Percentiles rank a stretch among this genome's conserved stretches.
Conservation (phyloP, 2,113 vertebrate species). For the Paraplagusia blochii region DNA sequence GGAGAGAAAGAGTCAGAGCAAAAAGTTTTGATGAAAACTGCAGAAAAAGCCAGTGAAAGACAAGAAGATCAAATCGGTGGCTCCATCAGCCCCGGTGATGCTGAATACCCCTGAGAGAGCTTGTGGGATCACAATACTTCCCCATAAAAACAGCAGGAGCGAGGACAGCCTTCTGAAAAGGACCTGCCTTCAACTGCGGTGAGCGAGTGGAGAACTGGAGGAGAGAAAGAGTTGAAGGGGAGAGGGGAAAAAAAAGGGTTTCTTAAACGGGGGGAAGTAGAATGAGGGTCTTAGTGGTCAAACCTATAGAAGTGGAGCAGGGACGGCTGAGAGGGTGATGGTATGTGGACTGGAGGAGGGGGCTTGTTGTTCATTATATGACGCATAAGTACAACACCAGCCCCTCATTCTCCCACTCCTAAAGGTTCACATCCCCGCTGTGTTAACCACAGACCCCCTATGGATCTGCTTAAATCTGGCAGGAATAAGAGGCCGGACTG, state of each 20-base stretch:
- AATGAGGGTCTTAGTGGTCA: conserved; percentile 65
- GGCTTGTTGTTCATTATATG: conserved; percentile 62
- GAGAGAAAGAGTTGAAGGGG: conserved; percentile 26
- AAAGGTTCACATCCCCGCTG: conserved; percentile 62
- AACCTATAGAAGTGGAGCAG: conserved; percentile 59
- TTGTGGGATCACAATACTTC: conserved; percentile 69
- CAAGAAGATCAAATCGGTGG: conserved; percentile 68
- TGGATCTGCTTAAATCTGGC: conserved; percentile 63
- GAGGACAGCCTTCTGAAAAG: conserved; percentile 58
- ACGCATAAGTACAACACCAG: conserved; percentile 61
- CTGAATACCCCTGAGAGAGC: conserved; percentile 57
- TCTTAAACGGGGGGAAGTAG: conserved; percentile 51
- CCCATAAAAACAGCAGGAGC: conserved; percentile 71
- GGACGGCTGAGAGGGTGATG: conserved; percentile 54
- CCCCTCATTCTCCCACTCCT: conserved; percentile 53
- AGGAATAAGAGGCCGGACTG: conserved; percentile 60
- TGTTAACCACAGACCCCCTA: conserved; percentile 66
- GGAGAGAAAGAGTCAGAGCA: conserved; percentile 30
- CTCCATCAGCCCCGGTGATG: conserved; percentile 60
- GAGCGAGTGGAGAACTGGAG: conserved; percentile 45
- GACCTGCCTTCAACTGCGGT: conserved; percentile 53
- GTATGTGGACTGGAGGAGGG: conserved; percentile 42
- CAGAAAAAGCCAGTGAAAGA: conserved; percentile 59
- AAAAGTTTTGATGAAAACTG: conserved; percentile 66
- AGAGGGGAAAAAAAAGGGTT: conserved; percentile 39